These are phyloP conservation scores for Zootermopsis nevadensis DNA, from an alignment of 2,888 invertebrate genomes.

Conservation along the genomic window DNA sequence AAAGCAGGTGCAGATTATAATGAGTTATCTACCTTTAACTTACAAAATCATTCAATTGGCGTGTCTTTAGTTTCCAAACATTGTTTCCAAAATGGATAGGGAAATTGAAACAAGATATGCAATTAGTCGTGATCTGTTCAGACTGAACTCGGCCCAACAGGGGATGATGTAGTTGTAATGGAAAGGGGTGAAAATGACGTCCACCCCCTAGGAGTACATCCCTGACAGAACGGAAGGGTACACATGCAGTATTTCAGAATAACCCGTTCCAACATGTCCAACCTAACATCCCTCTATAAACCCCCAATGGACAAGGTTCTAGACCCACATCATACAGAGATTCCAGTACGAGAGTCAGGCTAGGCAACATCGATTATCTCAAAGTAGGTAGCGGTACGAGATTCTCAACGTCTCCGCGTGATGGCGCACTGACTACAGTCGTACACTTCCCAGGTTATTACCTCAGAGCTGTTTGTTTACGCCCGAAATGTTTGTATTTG, in stretches of 20 bases:
- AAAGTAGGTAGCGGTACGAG: too few species aligned
- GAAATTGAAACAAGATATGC: slow-evolving; percentile 22
- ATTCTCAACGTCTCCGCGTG: too few species aligned
- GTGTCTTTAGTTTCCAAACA: neutral
- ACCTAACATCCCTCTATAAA: neutral
- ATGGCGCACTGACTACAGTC: too few species aligned
- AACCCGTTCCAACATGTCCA: neutral
- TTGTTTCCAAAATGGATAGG: neutral
- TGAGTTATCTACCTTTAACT: too few species aligned
- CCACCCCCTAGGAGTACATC: neutral
- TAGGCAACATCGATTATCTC: too few species aligned
- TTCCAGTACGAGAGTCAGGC: neutral
- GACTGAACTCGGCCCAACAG: slow-evolving; percentile 4
- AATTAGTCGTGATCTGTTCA: slow-evolving; percentile 17
- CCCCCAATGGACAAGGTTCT: neutral
- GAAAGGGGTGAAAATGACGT: slow-evolving; percentile 29
- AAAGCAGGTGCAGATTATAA: too few species aligned
- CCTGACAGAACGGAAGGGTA: slow-evolving; percentile 6
- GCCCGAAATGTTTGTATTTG: too few species aligned
- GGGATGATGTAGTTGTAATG: slow-evolving; percentile 20
- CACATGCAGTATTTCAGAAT: neutral
- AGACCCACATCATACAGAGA: neutral
- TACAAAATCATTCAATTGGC: neutral
- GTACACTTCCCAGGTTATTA: too few species aligned
- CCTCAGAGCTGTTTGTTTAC: too few species aligned